Base-by-base conservation (phyloP, 2,888 invertebrate genomes). In the Siphlonurus alternatus region DNA sequence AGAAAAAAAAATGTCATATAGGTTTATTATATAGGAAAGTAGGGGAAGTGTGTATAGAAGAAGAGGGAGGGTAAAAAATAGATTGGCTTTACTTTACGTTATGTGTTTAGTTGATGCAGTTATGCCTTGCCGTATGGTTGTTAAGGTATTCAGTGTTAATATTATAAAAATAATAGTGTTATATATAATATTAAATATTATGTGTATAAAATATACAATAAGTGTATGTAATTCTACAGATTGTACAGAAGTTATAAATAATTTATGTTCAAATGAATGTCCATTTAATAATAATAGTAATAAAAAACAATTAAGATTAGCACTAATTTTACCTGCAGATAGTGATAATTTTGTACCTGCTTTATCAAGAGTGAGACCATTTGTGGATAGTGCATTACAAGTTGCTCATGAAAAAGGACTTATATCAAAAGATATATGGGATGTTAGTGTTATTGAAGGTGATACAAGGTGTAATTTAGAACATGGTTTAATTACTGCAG, bases 401-500 rank as follows among this genome's bases (percentile, higher is more conserved):
- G 56, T 56, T 10, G 56, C 56, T n/a, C n/a, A 56, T 22, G n/a
- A 56, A 10, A 56, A 5, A 5, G 22, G 22, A 7, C 56, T 56
- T n/a, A 56, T 56, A 7, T 22, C 56, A 5, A n/a, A 20, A 7
- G 22, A 22, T 22, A 20, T 20, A 5, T 56, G 22, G 19, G 56
- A 56, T 22, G 56, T 56, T 10, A 18, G 56, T 22, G 56, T 63
- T 54, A 25, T 53, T 60, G 53, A 64, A 25, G 53, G 25, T 15
- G 69, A 71, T 51, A 67, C 71, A 0, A 62, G 64, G 2, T 71
- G 71, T 23, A 69, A 68, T 15, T 61, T 63, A 7, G 66, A 65
- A 7, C 63, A 66, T 38, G 69, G 69, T 0, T 67, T 64, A 5
- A 67, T 67, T 56, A 65, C 66, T 38, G 85, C 88, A 1, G 84